These are phyloP conservation scores for Dolichoris vasculosae DNA, from an alignment of 1,140 invertebrate species.

Conservation along the genomic window DNA sequence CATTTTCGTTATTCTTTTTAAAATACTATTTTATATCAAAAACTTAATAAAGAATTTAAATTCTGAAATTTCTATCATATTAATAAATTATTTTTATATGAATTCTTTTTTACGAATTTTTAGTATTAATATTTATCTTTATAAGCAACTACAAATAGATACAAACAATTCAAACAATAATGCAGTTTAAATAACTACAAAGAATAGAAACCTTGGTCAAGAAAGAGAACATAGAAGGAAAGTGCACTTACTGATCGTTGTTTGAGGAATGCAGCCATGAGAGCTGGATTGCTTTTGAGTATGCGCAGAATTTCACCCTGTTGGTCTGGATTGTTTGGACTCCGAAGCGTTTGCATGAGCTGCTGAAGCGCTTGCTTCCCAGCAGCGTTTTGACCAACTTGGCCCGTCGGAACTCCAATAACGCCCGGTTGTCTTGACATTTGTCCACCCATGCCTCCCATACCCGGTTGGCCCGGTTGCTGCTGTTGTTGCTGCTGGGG, in stretches of 20 bases:
- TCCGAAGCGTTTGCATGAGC: slow-evolving; percentile 91
- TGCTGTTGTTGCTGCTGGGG: slow-evolving; percentile 66
- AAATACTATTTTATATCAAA: too few species aligned
- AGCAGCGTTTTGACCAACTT: slow-evolving; percentile 66
- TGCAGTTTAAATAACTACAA: not conserved
- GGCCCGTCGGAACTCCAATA: slow-evolving; percentile 71
- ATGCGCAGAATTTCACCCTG: slow-evolving; percentile 95
- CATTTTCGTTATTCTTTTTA: too few species aligned
- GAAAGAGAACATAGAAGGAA: not conserved
- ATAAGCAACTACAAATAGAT: too few species aligned
- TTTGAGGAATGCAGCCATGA: slow-evolving; percentile 98
- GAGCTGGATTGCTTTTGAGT: slow-evolving; percentile 93
- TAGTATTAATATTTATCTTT: too few species aligned
- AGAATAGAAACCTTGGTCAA: not conserved
- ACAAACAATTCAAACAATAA: not conserved
- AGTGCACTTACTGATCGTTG: slow-evolving; percentile 82
- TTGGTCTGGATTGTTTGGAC: slow-evolving; percentile 92
- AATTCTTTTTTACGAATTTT: too few species aligned
- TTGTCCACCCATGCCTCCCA: slow-evolving; percentile 68
- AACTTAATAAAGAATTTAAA: too few species aligned
- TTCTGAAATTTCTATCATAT: too few species aligned
- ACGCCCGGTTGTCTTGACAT: slow-evolving; percentile 71
- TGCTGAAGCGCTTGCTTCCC: slow-evolving; percentile 88
- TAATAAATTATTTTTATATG: too few species aligned
- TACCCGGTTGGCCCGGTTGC: slow-evolving; percentile 71